Conservation (phyloP, 1,140 invertebrate species). For the Anastatus disparis region DNA sequence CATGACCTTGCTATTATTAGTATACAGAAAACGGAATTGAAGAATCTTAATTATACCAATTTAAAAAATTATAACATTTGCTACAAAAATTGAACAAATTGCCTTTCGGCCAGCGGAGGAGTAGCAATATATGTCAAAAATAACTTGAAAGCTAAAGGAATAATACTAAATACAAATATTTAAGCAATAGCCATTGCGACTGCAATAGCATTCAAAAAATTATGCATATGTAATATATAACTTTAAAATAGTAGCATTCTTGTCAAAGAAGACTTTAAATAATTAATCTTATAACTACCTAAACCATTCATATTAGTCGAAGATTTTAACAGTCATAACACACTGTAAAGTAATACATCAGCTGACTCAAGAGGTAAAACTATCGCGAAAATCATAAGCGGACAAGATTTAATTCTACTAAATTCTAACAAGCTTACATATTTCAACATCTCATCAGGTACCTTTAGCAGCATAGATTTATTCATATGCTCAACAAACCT, state of each 20-base stretch:
- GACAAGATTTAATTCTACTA: slow-evolving; percentile 35
- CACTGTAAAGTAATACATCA: slow-evolving; percentile 49
- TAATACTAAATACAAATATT: slow-evolving; percentile 33
- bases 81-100: slow-evolving; percentile 24
- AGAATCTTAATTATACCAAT: neutral
- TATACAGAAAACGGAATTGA: slow-evolving; percentile 40
- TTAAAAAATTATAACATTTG: neutral
- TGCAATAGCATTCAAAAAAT: neutral
- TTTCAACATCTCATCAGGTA: slow-evolving; percentile 44
- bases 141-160: slow-evolving; percentile 36
- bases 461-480: slow-evolving; percentile 48
- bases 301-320: slow-evolving; percentile 51
- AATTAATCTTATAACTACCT: slow-evolving; percentile 49
- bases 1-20: no score
- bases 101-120: slow-evolving; percentile 49
- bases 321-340: slow-evolving; percentile 54
- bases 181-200: neutral
- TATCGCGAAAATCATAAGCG: slow-evolving; percentile 43
- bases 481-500: slow-evolving; percentile 28
- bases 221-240: slow-evolving; percentile 31
- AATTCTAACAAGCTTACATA: slow-evolving; percentile 48
- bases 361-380: slow-evolving; percentile 50
- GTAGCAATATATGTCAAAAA: slow-evolving; percentile 49
- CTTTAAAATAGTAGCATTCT: slow-evolving; percentile 30
- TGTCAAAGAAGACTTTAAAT: slow-evolving; percentile 39